Conservation (phyloP, 2,797 vertebrate genomes). For the Danio jaintianensis region DNA sequence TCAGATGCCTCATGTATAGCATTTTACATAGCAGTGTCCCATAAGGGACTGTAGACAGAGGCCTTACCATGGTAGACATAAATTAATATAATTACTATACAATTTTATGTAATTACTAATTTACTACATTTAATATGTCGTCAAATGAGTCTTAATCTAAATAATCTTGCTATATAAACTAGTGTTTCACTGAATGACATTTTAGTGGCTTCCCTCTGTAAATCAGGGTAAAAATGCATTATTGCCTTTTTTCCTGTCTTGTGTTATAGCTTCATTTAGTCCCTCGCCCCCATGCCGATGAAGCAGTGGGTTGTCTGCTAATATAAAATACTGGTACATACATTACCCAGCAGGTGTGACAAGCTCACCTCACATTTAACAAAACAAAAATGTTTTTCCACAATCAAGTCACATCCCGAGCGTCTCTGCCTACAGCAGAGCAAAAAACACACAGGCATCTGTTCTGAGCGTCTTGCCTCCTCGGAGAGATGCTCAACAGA, state of each 20-base stretch:
- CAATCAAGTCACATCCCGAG: not conserved
- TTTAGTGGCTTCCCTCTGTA: too few species aligned
- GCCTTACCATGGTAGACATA: too few species aligned
- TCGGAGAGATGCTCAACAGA: constrained; percentile 33
- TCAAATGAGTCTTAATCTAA: too few species aligned
- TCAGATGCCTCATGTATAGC: too few species aligned
- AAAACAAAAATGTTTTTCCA: constrained; percentile 5
- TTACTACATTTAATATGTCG: too few species aligned
- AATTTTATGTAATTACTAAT: too few species aligned
- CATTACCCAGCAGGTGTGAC: not conserved
- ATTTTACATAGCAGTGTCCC: too few species aligned
- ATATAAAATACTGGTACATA: constrained; percentile 11
- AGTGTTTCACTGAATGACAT: too few species aligned
- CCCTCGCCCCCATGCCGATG: not conserved
- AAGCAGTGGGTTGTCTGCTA: constrained; percentile 1
- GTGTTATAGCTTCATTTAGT: not conserved
- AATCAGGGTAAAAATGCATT: too few species aligned
- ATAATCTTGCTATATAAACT: too few species aligned
- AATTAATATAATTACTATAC: too few species aligned
- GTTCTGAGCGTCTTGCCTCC: not conserved
- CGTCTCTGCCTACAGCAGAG: not conserved
- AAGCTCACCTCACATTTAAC: constrained; percentile 14
- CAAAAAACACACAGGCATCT: constrained; percentile 8
- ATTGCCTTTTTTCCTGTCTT: not conserved
- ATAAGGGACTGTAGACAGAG: too few species aligned